Evolutionary conservation across 2,113 vertebrate genomes (phyloP), one percentile per base, ranked within the genome.

Genomic region (Myiagra hebetior): DNA sequence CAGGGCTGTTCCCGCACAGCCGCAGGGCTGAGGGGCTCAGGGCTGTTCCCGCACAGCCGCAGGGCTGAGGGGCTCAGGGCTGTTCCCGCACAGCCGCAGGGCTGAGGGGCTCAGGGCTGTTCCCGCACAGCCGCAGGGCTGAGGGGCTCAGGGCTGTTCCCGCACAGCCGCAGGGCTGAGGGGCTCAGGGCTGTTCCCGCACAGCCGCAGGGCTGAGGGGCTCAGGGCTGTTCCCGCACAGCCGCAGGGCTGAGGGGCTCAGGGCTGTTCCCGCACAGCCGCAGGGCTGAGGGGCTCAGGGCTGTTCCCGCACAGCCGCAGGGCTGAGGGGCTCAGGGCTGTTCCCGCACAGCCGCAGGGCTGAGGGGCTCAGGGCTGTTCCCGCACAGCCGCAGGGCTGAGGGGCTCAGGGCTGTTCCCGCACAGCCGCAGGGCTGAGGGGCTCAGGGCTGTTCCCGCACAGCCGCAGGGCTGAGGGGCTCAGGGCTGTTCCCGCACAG

Each of bases 371-470:
- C 53, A 7, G 67, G 31, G 41, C 37, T 37, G 37, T 4, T 41
- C 15, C 11, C 50, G 28, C 28, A 3, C 19, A 28, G 65, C 47
- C 4, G 2, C 28, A 2, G 62, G 26, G 24, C 13, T 8, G 0
- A 20, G 31, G 14, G 39, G 80, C 46, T 53, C 53, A 7, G 69
- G 31, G 39, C 37, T 10, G 37, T 37, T 37, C 37, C 37, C 37
- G 37, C 37, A 37, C 37, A 37, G 37, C 37, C 37, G 37, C 37
- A 3, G 62, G 26, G 23, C 13, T 10, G 0, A 20, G 31, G 13
- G 39, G 81, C 46, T 53, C 53, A 7, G 67, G 31, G 41, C 37
- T 10, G 37, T 4, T 41, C 15, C 11, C 50, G 28, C 28, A 3
- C 19, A 28, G 65, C 47, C 4, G 2, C 28, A 2, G 62, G 26